These are phyloP conservation scores for Poecile montanus DNA, from an alignment of 2,797 vertebrate genomes.

Conservation along the genomic window DNA sequence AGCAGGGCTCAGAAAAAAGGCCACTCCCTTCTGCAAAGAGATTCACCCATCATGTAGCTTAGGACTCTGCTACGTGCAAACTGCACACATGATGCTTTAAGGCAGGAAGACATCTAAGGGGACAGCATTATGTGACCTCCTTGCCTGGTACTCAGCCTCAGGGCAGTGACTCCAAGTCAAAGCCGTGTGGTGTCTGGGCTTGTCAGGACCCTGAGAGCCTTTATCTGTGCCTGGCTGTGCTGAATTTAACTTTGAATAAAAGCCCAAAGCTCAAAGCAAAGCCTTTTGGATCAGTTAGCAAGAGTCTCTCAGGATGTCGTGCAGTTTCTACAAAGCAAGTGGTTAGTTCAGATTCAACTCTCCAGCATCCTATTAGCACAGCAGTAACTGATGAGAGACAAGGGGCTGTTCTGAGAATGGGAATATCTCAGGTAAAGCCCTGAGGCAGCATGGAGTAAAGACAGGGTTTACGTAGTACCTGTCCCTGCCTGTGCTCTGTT, in stretches of 20 bases:
- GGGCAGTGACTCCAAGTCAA: neutral
- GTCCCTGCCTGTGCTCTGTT: neutral
- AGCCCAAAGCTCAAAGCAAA: slow-evolving; percentile 30
- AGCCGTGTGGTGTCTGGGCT: neutral
- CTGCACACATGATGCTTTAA: neutral
- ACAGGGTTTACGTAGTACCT: neutral
- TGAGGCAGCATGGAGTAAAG: neutral
- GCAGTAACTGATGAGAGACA: neutral
- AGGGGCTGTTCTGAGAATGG: neutral
- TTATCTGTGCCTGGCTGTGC: neutral
- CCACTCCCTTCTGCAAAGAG: neutral
- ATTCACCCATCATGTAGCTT: neutral
- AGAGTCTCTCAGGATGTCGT: neutral
- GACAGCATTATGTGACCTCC: neutral
- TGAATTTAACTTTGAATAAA: neutral
- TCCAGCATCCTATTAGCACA: neutral
- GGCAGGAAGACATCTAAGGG: neutral
- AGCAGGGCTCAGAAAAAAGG: neutral
- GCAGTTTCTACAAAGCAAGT: neutral
- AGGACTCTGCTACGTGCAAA: neutral
- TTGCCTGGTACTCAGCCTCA: neutral
- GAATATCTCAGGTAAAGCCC: neutral
- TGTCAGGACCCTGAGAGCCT: neutral
- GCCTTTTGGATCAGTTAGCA: slow-evolving; percentile 2
- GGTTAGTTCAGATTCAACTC: neutral